Evolutionary conservation across 2,113 vertebrate species (phyloP).

Genomic region (Erythrolamprus reginae): DNA sequence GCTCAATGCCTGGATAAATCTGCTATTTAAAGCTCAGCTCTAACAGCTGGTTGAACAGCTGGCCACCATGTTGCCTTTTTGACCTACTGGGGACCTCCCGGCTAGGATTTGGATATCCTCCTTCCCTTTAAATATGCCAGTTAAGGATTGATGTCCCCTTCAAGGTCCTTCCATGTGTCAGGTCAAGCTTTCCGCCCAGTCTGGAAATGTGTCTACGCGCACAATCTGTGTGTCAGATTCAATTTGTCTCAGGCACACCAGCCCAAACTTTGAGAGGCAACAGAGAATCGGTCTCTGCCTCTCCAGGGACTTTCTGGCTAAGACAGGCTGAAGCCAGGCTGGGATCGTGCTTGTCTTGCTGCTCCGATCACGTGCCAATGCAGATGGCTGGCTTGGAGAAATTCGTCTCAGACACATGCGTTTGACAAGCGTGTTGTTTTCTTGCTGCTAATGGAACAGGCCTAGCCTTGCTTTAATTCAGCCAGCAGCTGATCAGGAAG

Average conservation of each 20-base stretch:
- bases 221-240: neutral
- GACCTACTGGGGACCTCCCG: neutral
- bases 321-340: neutral
- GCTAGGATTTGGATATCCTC: neutral
- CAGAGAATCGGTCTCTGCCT: neutral
- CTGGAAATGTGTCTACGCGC: neutral
- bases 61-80: neutral
- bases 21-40: neutral
- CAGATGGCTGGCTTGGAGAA: constrained; percentile 9
- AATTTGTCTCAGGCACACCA: neutral
- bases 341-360: neutral
- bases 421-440: neutral
- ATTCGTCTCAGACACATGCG: neutral
- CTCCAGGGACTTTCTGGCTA: neutral
- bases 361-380: neutral
- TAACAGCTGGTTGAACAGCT: neutral
- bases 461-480: neutral
- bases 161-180: neutral
- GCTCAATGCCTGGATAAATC: neutral
- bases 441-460: neutral
- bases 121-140: constrained; percentile 30
- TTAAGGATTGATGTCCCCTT: constrained; percentile 49
- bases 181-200: rapidly evolving
- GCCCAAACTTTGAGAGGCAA: neutral
- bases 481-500: neutral